Conservation (phyloP, 2,113 vertebrate species). For the Heteronetta atricapilla region DNA sequence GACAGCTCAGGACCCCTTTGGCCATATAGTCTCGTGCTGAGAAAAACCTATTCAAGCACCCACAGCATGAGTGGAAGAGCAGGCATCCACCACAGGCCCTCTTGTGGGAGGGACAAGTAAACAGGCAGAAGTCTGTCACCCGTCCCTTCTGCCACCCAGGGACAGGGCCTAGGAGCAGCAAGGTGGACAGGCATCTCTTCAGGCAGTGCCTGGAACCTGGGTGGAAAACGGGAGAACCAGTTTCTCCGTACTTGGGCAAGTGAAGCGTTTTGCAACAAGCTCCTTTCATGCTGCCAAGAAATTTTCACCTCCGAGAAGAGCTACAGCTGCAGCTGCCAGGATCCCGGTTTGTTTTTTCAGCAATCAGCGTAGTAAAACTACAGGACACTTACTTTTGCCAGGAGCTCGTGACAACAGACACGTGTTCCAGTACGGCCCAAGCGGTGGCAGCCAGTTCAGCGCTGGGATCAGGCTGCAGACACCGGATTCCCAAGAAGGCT, state of each 20-base stretch:
- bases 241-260: background rate
- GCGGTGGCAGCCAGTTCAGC: background rate
- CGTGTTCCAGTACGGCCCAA: background rate
- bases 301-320: background rate
- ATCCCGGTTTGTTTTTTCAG: background rate
- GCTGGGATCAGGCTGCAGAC: background rate
- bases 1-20: background rate
- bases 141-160: background rate
- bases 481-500: background rate
- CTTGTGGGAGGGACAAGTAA: background rate
- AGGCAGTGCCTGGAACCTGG: background rate
- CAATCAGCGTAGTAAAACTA: background rate
- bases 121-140: background rate
- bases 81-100: background rate
- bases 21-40: background rate
- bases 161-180: background rate
- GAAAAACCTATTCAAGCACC: background rate
- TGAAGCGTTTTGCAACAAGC: background rate
- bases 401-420: background rate
- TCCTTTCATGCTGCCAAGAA: background rate
- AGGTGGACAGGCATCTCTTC: background rate
- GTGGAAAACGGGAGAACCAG: background rate
- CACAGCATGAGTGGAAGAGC: rapidly evolving
- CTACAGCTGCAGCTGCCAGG: background rate
- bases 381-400: background rate